Conservation (phyloP, 2,113 vertebrate species). For the Pseudois nayaur region DNA sequence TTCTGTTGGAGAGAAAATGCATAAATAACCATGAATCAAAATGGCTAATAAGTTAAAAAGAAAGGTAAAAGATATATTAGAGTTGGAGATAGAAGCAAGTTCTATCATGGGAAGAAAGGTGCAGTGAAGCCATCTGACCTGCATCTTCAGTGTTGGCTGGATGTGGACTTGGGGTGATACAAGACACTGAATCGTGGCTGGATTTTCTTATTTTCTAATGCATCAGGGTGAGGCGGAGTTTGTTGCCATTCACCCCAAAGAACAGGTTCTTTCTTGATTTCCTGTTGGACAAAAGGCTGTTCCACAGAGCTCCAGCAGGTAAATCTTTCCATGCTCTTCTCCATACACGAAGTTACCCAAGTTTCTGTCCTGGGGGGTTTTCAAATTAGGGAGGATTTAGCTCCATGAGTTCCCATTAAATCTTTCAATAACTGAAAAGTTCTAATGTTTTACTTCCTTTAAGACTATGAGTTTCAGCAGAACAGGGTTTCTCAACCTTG, state of each 20-base stretch:
- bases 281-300: neutral
- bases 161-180: no score
- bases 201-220: neutral
- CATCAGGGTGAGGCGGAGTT: fast-evolving
- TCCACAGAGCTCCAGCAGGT: neutral
- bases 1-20: neutral
- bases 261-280: neutral
- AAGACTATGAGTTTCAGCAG: neutral
- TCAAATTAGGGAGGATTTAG: neutral
- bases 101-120: neutral
- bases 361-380: neutral
- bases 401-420: neutral
- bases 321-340: neutral
- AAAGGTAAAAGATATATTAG: neutral
- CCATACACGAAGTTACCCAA: neutral
- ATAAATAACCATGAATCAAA: neutral
- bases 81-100: neutral
- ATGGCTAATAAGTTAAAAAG: neutral
- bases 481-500: neutral
- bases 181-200: neutral
- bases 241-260: neutral
- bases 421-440: neutral
- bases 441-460: neutral
- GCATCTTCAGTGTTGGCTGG: neutral
- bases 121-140: neutral